These are phyloP conservation scores for Pygmarrhopalites habei DNA, from an alignment of 1,140 invertebrate species.

Conservation along the genomic window DNA sequence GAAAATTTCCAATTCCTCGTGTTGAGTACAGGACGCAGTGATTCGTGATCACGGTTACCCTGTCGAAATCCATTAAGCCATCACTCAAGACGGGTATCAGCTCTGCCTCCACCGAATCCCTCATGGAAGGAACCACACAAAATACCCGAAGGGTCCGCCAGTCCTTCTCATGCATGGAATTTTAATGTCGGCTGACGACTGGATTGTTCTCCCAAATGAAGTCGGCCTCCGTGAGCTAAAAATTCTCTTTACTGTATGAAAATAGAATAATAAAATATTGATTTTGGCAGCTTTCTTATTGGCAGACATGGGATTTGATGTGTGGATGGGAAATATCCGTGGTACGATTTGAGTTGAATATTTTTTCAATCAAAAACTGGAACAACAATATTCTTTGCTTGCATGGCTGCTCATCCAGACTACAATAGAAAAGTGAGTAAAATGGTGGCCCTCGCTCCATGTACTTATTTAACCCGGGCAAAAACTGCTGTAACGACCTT, in stretches of 20 bases:
- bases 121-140: conserved; percentile 5
- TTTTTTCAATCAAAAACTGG: conserved; percentile 39
- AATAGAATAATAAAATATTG: too few species aligned
- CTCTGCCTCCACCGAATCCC: conserved; percentile 31
- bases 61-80: conserved; percentile 29
- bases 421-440: conserved; percentile 41
- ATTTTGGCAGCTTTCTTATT: conserved; percentile 53
- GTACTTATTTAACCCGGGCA: too few species aligned
- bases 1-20: too few species aligned
- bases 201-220: conserved; percentile 51
- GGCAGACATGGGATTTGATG: conserved; percentile 62
- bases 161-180: conserved; percentile 70
- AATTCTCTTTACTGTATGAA: too few species aligned
- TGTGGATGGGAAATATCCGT: conserved; percentile 64
- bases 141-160: conserved; percentile 9
- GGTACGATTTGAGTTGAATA: conserved; percentile 54
- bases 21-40: conserved; percentile 36
- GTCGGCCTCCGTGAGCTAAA: conserved; percentile 11
- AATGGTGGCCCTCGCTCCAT: conserved; percentile 42
- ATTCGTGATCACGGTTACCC: conserved; percentile 31
- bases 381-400: conserved; percentile 43
- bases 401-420: conserved; percentile 41
- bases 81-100: conserved; percentile 28
- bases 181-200: conserved; percentile 63
- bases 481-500: too few species aligned